These are phyloP conservation scores for Ichneumoninae sp. DNA, from an alignment of 2,888 invertebrate genomes.

Conservation along the genomic window DNA sequence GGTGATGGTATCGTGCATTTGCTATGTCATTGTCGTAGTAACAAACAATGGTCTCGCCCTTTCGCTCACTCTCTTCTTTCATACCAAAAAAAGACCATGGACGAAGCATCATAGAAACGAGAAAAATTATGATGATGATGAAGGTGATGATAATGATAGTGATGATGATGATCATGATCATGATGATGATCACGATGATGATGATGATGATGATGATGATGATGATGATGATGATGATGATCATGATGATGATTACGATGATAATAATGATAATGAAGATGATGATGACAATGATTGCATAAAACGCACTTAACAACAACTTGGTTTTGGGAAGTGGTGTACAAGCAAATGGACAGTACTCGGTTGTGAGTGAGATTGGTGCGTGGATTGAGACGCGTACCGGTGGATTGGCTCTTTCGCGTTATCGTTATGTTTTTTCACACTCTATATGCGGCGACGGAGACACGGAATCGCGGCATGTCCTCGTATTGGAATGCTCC, in stretches of 20 bases:
- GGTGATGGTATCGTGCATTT: conserved; percentile 84
- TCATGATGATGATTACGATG: conserved; percentile 37
- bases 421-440: conserved; percentile 56
- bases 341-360: conserved; percentile 81
- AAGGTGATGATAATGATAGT: conserved; percentile 6
- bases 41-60: conserved; percentile 71
- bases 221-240: conserved; percentile 12
- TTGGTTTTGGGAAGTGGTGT: conserved; percentile 76
- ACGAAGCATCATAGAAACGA: conserved; percentile 23
- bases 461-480: conserved; percentile 39
- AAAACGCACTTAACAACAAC: conserved; percentile 43
- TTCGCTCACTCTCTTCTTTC: conserved; percentile 67
- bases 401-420: conserved; percentile 68
- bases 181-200: conserved; percentile 39
- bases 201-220: conserved; percentile 14
- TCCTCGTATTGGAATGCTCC: conserved; percentile 6
- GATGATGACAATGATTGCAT: conserved; percentile 15
- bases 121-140: neutral
- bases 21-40: conserved; percentile 82
- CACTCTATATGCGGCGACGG: conserved; percentile 7
- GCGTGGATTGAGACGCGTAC: conserved; percentile 77
- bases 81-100: conserved; percentile 46
- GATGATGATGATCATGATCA: conserved; percentile 35
- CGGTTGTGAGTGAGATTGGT: conserved; percentile 77
- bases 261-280: conserved; percentile 22